These are phyloP conservation scores for Mesocricetus auratus DNA, from an alignment of 2,113 vertebrate genomes.

Conservation along the genomic window DNA sequence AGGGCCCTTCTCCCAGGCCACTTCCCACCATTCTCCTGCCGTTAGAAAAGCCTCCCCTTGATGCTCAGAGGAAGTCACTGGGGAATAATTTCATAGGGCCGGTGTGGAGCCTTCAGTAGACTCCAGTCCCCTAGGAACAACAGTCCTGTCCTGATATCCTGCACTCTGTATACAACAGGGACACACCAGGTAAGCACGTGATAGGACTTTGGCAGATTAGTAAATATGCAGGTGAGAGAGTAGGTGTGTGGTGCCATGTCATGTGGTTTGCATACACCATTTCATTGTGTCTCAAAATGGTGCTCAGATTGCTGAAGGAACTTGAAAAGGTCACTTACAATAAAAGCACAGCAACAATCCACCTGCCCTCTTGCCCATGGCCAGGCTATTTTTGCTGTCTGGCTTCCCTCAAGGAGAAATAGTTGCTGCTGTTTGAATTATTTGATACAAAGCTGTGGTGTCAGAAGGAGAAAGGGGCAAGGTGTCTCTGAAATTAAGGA, in stretches of 20 bases:
- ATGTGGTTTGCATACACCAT: not conserved
- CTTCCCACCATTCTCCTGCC: not conserved
- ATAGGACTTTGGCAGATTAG: not conserved
- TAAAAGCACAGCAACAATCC: not conserved
- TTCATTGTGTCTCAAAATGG: not conserved
- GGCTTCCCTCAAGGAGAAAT: not conserved
- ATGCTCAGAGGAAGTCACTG: not conserved
- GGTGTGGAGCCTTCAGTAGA: not conserved
- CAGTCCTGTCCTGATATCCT: not conserved
- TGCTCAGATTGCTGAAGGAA: not conserved
- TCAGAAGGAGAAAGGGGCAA: not conserved
- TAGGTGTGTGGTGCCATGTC: not conserved
- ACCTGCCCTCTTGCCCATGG: not conserved
- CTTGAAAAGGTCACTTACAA: not conserved
- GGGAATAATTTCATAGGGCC: not conserved
- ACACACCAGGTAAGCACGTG: not conserved
- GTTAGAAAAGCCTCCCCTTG: not conserved
- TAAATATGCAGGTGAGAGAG: not conserved
- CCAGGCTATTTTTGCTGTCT: not conserved
- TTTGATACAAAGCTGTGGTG: not conserved
- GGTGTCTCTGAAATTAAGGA: not conserved
- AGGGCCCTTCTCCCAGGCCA: not conserved
- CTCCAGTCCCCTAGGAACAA: not conserved
- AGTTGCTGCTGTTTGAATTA: not conserved
- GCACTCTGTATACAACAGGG: not conserved